A percentile compares a stretch with the other conserved stretches of the same genome.
Conservation (phyloP, 53 echinoderm and acorn worm genomes). For the Antedon mediterranea region DNA sequence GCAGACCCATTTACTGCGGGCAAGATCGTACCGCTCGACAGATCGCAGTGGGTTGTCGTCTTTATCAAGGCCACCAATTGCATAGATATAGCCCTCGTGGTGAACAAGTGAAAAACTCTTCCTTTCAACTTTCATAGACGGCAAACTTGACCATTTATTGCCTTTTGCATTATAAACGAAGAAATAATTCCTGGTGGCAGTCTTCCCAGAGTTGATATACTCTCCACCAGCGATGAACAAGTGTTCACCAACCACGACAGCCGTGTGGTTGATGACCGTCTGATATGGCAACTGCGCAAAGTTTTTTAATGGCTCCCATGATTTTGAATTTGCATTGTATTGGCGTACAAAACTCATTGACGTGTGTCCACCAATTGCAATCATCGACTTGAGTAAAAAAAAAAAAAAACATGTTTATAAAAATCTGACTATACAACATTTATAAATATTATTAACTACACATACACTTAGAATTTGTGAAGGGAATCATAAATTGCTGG, state of each 20-base stretch:
- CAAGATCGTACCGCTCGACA: slow-evolving; percentile 24
- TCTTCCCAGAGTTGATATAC: slow-evolving; percentile 16
- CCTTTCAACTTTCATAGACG: slow-evolving; percentile 28
- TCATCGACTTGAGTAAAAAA: slow-evolving; percentile 13
- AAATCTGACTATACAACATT: no score
- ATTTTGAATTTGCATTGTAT: slow-evolving; percentile 15
- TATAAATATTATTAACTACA: no score
- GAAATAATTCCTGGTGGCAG: slow-evolving; percentile 22
- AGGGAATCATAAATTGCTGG: no score
- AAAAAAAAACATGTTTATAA: not conserved
- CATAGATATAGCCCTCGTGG: slow-evolving; percentile 31
- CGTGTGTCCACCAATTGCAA: slow-evolving; percentile 40
- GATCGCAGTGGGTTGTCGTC: slow-evolving; percentile 9
- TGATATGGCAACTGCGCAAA: slow-evolving; percentile 33
- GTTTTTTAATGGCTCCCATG: slow-evolving; percentile 23
- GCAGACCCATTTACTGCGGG: slow-evolving; percentile 22
- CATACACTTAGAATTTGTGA: no score
- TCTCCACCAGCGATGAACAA: slow-evolving; percentile 37
- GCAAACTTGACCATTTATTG: slow-evolving; percentile 31
- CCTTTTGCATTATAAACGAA: slow-evolving; percentile 22
- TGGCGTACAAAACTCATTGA: slow-evolving; percentile 19
- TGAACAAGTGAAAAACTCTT: slow-evolving; percentile 21
- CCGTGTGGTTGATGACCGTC: slow-evolving; percentile 16
- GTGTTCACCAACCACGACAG: slow-evolving; percentile 14
- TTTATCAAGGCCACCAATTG: slow-evolving; percentile 29